Evolutionary conservation across 1,140 invertebrate genomes (phyloP).

Genomic region (Camponotus floridanus): DNA sequence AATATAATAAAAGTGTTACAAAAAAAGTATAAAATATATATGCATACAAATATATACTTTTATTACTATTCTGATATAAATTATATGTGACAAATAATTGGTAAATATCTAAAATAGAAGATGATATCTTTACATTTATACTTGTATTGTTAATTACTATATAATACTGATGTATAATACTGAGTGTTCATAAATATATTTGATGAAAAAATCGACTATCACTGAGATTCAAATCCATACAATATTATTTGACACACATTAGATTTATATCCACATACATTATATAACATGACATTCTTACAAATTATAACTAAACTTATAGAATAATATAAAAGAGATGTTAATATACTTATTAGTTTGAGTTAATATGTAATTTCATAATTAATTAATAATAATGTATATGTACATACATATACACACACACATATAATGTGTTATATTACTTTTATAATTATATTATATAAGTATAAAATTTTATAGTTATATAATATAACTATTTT

Average conservation of each 20-base stretch:
- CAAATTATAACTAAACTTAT: slow-evolving; percentile 32
- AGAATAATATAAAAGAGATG: slow-evolving; percentile 38
- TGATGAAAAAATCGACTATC: neutral
- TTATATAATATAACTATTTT: too few species aligned
- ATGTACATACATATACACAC: neutral
- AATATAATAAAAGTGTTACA: slow-evolving; percentile 10
- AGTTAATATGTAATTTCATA: slow-evolving; percentile 32
- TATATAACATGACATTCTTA: slow-evolving; percentile 21
- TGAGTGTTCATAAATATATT: neutral
- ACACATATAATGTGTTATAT: too few species aligned
- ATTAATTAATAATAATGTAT: slow-evolving; percentile 22
- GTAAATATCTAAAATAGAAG: slow-evolving; percentile 2
- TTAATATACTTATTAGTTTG: slow-evolving; percentile 30
- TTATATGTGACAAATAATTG: slow-evolving; percentile 18
- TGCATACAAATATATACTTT: slow-evolving; percentile 29
- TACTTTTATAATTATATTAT: too few species aligned
- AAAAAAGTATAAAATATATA: slow-evolving; percentile 17
- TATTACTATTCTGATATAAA: slow-evolving; percentile 4
- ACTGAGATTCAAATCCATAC: slow-evolving; percentile 9
- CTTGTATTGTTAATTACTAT: neutral
- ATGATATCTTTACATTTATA: neutral
- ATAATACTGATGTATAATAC: slow-evolving; percentile 26
- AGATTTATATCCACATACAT: slow-evolving; percentile 20
- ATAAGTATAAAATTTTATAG: too few species aligned
- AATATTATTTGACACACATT: slow-evolving; percentile 30